These are phyloP conservation scores for Melipona quadrifasciata DNA, from an alignment of 1,140 invertebrate genomes.

Conservation along the genomic window DNA sequence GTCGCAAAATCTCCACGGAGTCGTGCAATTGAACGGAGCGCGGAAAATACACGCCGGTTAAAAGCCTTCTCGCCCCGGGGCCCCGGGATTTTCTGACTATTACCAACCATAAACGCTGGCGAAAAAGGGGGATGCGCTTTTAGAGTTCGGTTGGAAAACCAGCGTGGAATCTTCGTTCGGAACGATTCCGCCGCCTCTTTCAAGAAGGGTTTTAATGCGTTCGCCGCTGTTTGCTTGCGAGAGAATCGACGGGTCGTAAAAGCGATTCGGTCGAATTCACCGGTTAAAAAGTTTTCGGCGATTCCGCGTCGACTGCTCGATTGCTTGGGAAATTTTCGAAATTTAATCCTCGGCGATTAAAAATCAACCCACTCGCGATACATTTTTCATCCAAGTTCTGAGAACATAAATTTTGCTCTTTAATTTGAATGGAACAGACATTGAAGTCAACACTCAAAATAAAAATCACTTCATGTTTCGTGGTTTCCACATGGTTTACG, in stretches of 20 bases:
- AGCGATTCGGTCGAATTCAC: background rate
- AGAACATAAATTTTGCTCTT: background rate
- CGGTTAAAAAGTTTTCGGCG: background rate
- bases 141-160: background rate
- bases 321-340: background rate
- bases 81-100: constrained; percentile 25
- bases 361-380: background rate
- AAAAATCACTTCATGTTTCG: background rate
- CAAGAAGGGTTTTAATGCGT: background rate
- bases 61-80: constrained; percentile 33
- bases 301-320: background rate
- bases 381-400: background rate
- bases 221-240: background rate
- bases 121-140: constrained; percentile 53
- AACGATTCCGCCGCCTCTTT: background rate
- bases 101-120: constrained; percentile 43
- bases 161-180: background rate
- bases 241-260: constrained; percentile 7
- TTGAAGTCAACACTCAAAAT: background rate
- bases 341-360: background rate
- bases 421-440: background rate
- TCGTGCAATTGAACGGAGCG: constrained; percentile 15
- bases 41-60: constrained; percentile 2
- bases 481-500: background rate
- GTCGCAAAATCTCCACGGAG: constrained; percentile 33